Evolutionary conservation across 2,888 invertebrate genomes (phyloP).

Genomic region (Linyphia triangularis): DNA sequence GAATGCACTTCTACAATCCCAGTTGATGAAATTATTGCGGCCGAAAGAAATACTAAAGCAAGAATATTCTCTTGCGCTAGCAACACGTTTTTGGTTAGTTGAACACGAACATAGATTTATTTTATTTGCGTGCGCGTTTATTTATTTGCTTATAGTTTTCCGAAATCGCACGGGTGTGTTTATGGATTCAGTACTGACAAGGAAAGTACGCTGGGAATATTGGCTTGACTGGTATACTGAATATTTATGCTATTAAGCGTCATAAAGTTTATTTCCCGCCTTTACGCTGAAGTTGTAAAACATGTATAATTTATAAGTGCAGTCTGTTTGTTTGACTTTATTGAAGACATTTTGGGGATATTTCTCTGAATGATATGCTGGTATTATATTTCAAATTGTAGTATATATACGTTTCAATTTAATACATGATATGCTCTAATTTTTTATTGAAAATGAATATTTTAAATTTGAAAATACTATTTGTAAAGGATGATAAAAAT

Average conservation of each 20-base stretch:
- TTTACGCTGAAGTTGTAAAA: neutral
- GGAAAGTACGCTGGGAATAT: neutral
- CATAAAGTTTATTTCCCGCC: neutral
- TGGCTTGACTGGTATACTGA: neutral
- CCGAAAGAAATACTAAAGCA: neutral
- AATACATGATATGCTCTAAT: too few species aligned
- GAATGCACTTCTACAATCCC: neutral
- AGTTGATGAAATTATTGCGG: slow-evolving; percentile 44
- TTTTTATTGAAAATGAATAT: too few species aligned
- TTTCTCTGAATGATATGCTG: neutral
- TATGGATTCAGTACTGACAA: slow-evolving; percentile 12
- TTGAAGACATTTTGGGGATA: neutral
- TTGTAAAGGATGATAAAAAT: too few species aligned
- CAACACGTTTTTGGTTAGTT: slow-evolving; percentile 63
- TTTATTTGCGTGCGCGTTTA: neutral
- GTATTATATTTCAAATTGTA: too few species aligned
- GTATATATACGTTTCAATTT: too few species aligned
- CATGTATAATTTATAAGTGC: neutral
- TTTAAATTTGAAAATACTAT: too few species aligned
- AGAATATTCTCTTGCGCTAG: slow-evolving; percentile 19
- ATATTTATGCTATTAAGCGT: slow-evolving; percentile 14
- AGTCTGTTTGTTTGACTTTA: neutral
- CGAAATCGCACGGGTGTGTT: slow-evolving; percentile 5
- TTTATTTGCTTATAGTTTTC: neutral
- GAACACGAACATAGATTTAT: slow-evolving; percentile 42